phyloP scores from a whole-genome alignment of 2,113 vertebrate species.

The Myrmecobius fasciatus region DNA sequence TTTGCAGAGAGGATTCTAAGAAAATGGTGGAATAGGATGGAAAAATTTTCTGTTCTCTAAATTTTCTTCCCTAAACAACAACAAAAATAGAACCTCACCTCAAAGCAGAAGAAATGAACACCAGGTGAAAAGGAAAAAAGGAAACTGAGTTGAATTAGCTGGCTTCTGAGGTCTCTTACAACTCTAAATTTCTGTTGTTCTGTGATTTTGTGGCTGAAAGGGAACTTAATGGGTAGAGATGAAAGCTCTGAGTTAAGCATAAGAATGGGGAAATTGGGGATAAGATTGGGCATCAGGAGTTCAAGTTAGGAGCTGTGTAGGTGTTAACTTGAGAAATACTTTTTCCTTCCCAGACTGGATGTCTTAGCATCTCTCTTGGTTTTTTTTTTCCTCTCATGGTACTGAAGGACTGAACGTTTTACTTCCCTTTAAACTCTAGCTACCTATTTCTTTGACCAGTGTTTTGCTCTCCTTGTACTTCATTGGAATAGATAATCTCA shows the following conservation, averaged over 20 bases:
- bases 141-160: neutral
- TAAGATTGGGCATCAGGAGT: neutral
- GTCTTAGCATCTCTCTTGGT: neutral
- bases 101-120: no score
- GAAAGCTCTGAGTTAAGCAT: neutral
- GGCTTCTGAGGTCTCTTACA: neutral
- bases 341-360: neutral
- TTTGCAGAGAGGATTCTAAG: no score
- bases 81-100: no score
- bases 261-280: neutral
- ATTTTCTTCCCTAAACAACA: no score
- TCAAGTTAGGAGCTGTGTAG: neutral
- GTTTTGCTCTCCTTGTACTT: neutral
- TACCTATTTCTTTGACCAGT: neutral
- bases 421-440: neutral
- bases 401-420: neutral
- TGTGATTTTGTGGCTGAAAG: neutral
- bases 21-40: no score
- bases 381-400: neutral
- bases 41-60: no score
- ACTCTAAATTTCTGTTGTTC: neutral
- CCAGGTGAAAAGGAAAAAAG: no score
- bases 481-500: neutral
- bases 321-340: neutral
- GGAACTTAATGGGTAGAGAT: neutral